These are phyloP conservation scores for Cyclina sinensis DNA, from an alignment of 1,140 invertebrate genomes.

Conservation along the genomic window DNA sequence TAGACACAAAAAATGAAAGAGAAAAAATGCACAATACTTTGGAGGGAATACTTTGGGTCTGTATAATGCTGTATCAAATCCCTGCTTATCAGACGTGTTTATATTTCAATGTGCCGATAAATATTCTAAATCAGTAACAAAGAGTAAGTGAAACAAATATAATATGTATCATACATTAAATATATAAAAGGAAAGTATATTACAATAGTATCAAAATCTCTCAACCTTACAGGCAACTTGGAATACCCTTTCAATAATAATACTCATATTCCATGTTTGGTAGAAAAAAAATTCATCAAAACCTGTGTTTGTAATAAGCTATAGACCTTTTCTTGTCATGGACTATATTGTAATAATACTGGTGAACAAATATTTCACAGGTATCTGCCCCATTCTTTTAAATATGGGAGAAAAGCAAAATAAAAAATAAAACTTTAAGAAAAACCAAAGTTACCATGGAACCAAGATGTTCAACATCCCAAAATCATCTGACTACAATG, in stretches of 20 bases:
- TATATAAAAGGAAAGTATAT: neutral
- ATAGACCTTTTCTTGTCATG: too few relatives aligned
- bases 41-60: neutral
- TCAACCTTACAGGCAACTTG: neutral
- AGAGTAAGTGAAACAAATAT: neutral
- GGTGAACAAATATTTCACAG: neutral
- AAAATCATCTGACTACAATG: too few relatives aligned
- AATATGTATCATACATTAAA: neutral
- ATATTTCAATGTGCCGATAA: neutral
- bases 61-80: slow-evolving; percentile 17
- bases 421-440: too few relatives aligned
- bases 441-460: too few relatives aligned
- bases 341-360: neutral
- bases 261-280: too few relatives aligned
- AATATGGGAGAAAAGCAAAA: neutral
- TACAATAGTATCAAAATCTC: slow-evolving; percentile 16
- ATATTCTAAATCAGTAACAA: neutral
- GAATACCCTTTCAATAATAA: slow-evolving; percentile 1
- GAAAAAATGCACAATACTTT: slow-evolving; percentile 13
- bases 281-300: too few relatives aligned
- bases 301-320: too few relatives aligned
- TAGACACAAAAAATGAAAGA: neutral
- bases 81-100: neutral
- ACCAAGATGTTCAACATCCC: too few relatives aligned
- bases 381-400: too few relatives aligned